Evolutionary conservation across 2,113 vertebrate genomes (phyloP).

Genomic region (Hylia prasina): DNA sequence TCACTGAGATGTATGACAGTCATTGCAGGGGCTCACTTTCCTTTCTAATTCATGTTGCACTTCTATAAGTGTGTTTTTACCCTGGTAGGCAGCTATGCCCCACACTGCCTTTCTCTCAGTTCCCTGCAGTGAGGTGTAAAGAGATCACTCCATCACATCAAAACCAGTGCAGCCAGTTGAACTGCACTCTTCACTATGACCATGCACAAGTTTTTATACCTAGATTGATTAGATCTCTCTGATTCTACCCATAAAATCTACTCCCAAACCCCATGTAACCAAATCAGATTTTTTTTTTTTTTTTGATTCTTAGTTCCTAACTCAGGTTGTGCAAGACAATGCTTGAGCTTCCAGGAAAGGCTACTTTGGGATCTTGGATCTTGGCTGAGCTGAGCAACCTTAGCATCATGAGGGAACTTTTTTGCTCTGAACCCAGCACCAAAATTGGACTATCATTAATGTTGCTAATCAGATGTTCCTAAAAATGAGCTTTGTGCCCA

Average conservation of each 20-base stretch:
- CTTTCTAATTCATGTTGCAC: background rate
- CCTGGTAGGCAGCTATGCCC: background rate
- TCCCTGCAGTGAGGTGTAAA: background rate
- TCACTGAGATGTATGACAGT: background rate
- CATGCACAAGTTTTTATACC: background rate
- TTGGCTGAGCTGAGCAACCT: background rate
- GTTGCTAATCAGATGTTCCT: background rate
- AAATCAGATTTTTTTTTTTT: background rate
- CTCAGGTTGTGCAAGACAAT: background rate
- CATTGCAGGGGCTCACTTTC: background rate
- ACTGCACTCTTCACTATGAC: background rate
- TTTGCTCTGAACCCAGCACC: background rate
- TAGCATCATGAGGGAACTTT: background rate
- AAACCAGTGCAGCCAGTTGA: background rate
- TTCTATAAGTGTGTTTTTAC: background rate
- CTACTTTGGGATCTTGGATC: background rate
- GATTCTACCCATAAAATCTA: background rate
- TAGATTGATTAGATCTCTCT: background rate
- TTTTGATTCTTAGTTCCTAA: background rate
- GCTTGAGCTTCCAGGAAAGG: background rate
- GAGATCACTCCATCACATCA: background rate
- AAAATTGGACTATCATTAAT: background rate
- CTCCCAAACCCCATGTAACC: background rate
- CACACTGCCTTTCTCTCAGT: rapidly evolving
- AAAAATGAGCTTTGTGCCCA: background rate